Percentiles rank a stretch among this genome's conserved stretches.
phyloP scores from a whole-genome alignment of 2,888 invertebrate genomes.

The Tetrapedia diversipes region DNA sequence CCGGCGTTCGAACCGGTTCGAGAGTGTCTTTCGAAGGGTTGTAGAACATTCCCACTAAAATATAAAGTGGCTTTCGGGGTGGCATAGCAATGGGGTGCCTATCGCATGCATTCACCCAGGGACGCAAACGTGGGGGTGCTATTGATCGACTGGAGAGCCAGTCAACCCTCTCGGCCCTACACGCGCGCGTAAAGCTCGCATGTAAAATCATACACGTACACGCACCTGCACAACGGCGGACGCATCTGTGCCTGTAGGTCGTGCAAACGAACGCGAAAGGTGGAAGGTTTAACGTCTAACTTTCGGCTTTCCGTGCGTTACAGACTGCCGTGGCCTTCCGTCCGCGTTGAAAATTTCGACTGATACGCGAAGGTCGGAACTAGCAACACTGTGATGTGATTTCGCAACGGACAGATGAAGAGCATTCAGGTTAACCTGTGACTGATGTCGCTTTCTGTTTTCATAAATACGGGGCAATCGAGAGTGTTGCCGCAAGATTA shows the following conservation, averaged over 20 bases:
- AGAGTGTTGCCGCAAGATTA: too few species aligned
- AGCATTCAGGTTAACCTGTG: too few species aligned
- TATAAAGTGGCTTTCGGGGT: conserved; percentile 81
- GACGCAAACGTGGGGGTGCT: conserved; percentile 77
- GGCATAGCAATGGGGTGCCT: conserved; percentile 81
- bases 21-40: conserved; percentile 78
- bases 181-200: conserved; percentile 67
- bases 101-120: conserved; percentile 78
- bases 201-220: conserved; percentile 66
- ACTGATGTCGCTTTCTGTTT: too few species aligned
- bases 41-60: conserved; percentile 81
- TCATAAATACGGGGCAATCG: too few species aligned
- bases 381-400: neutral
- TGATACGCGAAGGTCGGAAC: neutral
- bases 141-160: conserved; percentile 81
- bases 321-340: neutral
- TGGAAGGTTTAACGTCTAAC: conserved; percentile 56
- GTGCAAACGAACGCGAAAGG: conserved; percentile 54
- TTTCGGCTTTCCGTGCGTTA: conserved; percentile 36
- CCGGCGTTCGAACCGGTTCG: conserved; percentile 63
- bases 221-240: conserved; percentile 51
- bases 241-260: conserved; percentile 64
- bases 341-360: neutral
- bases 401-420: neutral
- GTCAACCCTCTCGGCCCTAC: conserved; percentile 80